These are phyloP conservation scores for Channa argus DNA, from an alignment of 2,113 vertebrate genomes.

Conservation along the genomic window DNA sequence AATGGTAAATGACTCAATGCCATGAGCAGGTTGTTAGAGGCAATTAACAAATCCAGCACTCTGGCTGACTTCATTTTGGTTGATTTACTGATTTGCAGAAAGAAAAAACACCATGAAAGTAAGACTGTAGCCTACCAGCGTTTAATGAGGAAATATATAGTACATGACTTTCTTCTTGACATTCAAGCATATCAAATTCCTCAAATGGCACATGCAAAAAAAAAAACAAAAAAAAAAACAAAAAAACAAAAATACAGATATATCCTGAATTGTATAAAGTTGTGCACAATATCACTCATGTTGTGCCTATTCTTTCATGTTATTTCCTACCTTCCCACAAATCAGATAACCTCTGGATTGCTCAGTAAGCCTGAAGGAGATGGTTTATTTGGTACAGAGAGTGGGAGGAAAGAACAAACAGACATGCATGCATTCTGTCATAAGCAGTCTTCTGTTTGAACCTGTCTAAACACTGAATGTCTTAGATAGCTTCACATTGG, in stretches of 20 bases:
- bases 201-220: neutral
- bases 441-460: slow-evolving; percentile 1
- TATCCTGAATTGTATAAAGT: neutral
- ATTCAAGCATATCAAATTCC: neutral
- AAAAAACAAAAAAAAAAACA: neutral
- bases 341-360: slow-evolving; percentile 32
- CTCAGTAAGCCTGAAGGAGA: slow-evolving; percentile 17
- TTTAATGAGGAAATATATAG: neutral
- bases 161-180: neutral
- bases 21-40: neutral
- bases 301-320: neutral
- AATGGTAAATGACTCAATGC: neutral
- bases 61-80: too few species aligned
- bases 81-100: neutral
- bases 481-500: neutral
- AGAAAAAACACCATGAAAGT: neutral
- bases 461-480: neutral
- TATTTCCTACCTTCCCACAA: neutral
- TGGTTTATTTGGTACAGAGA: slow-evolving; percentile 6
- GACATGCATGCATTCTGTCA: slow-evolving; percentile 9
- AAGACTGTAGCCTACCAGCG: neutral
- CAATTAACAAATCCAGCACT: neutral
- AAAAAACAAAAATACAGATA: neutral
- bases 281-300: slow-evolving; percentile 14
- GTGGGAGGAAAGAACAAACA: slow-evolving; percentile 22